Evolutionary conservation across 2,797 vertebrate species (phyloP).

Genomic region (Lutjanus argentimaculatus): DNA sequence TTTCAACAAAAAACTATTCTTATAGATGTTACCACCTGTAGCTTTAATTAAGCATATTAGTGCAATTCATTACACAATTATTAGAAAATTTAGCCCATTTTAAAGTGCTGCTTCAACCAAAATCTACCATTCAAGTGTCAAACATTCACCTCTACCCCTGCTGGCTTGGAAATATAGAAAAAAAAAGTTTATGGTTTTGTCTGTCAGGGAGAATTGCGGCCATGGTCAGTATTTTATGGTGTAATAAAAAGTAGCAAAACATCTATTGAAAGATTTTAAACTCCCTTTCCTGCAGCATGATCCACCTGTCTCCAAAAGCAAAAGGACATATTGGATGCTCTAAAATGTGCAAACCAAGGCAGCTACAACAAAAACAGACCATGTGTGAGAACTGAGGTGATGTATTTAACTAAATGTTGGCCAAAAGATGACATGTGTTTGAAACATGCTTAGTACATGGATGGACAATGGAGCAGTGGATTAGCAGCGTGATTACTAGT

Average conservation of each 20-base stretch:
- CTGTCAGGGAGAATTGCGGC: background rate
- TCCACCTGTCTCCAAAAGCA: background rate
- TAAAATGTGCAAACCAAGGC: background rate
- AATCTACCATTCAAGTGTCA: background rate
- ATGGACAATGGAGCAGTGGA: background rate
- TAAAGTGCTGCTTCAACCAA: background rate
- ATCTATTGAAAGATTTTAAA: background rate
- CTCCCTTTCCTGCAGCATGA: background rate
- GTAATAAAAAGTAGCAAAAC: background rate
- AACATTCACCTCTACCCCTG: background rate
- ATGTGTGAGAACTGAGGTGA: background rate
- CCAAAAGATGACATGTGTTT: background rate
- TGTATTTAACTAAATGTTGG: background rate
- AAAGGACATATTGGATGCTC: background rate
- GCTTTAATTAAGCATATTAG: background rate
- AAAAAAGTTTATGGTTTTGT: background rate
- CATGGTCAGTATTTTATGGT: background rate
- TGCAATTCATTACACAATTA: background rate
- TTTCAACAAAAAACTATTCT: too few species aligned
- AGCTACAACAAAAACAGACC: constrained; percentile 1
- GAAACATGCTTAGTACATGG: background rate
- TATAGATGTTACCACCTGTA: too few species aligned
- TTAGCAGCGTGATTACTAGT: background rate
- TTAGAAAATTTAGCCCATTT: background rate
- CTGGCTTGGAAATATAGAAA: background rate